Evolutionary conservation across 2,113 vertebrate genomes (phyloP), one percentile per base, ranked within the genome.

Genomic region (Chlamydotis undulata): DNA sequence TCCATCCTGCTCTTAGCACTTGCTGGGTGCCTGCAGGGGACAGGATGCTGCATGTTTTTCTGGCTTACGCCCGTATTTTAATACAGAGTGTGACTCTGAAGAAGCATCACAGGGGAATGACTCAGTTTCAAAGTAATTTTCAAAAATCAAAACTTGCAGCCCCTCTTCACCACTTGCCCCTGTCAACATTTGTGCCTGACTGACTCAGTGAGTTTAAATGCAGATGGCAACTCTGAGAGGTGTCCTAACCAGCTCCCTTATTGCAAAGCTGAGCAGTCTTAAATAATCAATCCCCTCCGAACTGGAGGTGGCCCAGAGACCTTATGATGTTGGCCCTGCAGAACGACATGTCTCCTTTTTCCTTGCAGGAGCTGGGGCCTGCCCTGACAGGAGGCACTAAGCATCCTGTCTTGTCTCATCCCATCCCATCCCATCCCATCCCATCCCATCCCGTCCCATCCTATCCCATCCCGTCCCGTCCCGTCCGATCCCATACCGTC

Each of bases 291-390:
- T 53, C 8, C 64, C 29, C 6, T 3, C 19, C 29, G 22, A 43
- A 17, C 29, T 59, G 55, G 39, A 22, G 3, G 9, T 13, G 12
- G 4, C 4, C 55, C 10, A 12, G 55, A 57, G 31, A 8, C 25
- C 37, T 49, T 1, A 0, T 31, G 47, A 25, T 14, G 17, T 24
- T 8, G 12, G 12, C 19, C 8, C 6, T 6, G 1, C 25, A 82
- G 49, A 73, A 10, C 39, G 53, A 19, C 28, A 4, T 1, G 22
- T 49, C 59, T 41, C 50, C 39, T 83, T 61, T 75, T 67, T 21
- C 52, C 45, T 93, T 19, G 10, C 12, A 31, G 45, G n/a, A 50
- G 15, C 81, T 50, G 33, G 15, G 25, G 15, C 28, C 14, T 68
- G 41, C 60, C 21, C 60, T 41, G 49, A 18, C 56, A 41, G 79